Evolutionary conservation across 1,140 invertebrate species (phyloP).

Genomic region (Neomicropteryx cornuta): DNA sequence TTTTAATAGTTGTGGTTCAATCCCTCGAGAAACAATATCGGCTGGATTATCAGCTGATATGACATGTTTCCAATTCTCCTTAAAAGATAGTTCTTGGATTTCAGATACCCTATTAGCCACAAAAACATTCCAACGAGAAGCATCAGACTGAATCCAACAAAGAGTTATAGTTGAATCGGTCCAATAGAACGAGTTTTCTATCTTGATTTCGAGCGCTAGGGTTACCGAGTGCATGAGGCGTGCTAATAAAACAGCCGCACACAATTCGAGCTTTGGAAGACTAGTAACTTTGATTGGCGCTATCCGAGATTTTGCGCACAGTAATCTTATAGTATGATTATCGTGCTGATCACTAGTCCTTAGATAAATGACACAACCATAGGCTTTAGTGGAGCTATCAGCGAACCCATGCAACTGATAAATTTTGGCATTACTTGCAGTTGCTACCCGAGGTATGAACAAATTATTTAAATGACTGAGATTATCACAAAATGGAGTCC

Average conservation of each 20-base stretch:
- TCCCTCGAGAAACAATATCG: too few relatives aligned
- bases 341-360: constrained; percentile 2
- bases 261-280: constrained; percentile 21
- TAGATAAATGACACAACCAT: constrained; percentile 10
- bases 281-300: constrained; percentile 19
- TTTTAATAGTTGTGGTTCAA: too few relatives aligned
- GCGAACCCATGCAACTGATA: constrained; percentile 14
- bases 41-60: constrained; percentile 24
- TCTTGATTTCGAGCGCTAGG: constrained; percentile 12
- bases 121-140: constrained; percentile 27
- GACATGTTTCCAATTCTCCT: constrained; percentile 27
- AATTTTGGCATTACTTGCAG: neutral
- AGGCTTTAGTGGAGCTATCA: constrained; percentile 7
- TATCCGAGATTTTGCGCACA: constrained; percentile 18
- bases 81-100: constrained; percentile 19
- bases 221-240: constrained; percentile 10
- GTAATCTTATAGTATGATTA: constrained; percentile 9
- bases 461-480: constrained; percentile 9
- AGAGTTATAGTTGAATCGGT: constrained; percentile 28
- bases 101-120: constrained; percentile 26
- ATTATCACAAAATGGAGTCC: constrained; percentile 6
- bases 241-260: constrained; percentile 19
- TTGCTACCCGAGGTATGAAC: constrained; percentile 5
- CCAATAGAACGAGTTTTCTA: constrained; percentile 20
- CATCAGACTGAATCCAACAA: constrained; percentile 20